phyloP scores from a whole-genome alignment of 2,113 vertebrate species.

The Alexandromys fortis region DNA sequence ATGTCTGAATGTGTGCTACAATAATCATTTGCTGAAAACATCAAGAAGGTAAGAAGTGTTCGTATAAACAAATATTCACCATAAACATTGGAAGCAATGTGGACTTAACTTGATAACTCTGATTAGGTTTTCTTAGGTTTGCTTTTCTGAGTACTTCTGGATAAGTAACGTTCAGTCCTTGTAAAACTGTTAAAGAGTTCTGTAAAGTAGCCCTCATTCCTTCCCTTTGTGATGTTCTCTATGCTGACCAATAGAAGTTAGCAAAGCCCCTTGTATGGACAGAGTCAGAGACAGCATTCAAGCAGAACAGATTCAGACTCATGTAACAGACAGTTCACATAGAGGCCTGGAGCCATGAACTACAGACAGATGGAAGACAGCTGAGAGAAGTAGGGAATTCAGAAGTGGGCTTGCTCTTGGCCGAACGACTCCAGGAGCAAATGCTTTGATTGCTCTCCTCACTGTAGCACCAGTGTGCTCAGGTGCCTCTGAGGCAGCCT shows the following conservation, averaged over 20 bases:
- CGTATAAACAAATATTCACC: background rate
- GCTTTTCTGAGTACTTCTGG: background rate
- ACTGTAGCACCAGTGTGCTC: background rate
- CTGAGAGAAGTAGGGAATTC: background rate
- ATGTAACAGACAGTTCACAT: background rate
- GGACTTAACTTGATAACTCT: background rate
- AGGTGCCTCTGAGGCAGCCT: background rate
- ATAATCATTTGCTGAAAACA: background rate
- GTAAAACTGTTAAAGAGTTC: background rate
- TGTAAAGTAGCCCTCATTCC: background rate
- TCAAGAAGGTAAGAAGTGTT: background rate
- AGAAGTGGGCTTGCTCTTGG: background rate
- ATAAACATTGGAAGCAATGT: background rate
- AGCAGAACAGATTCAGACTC: background rate
- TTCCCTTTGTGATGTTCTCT: background rate
- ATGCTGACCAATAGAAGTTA: background rate
- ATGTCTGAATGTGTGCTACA: background rate
- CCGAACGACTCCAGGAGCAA: background rate
- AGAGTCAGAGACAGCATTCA: background rate
- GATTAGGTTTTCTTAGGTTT: background rate
- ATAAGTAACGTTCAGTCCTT: background rate
- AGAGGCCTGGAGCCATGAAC: background rate
- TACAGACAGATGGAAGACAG: background rate
- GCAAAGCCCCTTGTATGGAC: background rate
- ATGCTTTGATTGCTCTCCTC: too few relatives aligned